These are phyloP conservation scores for Oxygymnocypris stewartii DNA, from an alignment of 2,113 vertebrate species.

Conservation along the genomic window DNA sequence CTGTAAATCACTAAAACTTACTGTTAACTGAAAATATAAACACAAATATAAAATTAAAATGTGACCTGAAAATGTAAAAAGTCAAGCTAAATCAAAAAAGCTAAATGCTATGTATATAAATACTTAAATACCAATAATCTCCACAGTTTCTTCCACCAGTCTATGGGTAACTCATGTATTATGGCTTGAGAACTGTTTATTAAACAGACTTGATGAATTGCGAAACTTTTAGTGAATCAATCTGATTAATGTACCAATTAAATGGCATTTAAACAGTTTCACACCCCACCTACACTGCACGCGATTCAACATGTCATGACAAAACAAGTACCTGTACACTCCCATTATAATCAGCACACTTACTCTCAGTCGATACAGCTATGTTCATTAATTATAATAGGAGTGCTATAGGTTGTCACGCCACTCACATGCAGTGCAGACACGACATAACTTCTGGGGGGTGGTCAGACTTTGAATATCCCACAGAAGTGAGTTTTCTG, in stretches of 20 bases:
- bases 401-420: background rate
- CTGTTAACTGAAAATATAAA: background rate
- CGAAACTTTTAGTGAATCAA: background rate
- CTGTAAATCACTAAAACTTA: background rate
- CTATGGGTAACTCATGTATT: background rate
- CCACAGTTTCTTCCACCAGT: background rate
- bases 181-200: background rate
- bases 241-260: conserved; percentile 1
- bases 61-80: background rate
- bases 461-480: background rate
- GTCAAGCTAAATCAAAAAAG: background rate
- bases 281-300: background rate
- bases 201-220: background rate
- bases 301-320: background rate
- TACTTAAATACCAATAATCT: background rate
- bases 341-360: background rate
- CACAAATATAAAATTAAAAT: no score
- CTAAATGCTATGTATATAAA: background rate
- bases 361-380: background rate
- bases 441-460: background rate
- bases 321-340: background rate
- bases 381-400: background rate
- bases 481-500: background rate
- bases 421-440: background rate
- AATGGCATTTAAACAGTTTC: conserved; percentile 5